Percentiles rank a stretch among this genome's conserved stretches.
Evolutionary conservation across 1,140 invertebrate species (phyloP).

Genomic region (Danaus melanippus): DNA sequence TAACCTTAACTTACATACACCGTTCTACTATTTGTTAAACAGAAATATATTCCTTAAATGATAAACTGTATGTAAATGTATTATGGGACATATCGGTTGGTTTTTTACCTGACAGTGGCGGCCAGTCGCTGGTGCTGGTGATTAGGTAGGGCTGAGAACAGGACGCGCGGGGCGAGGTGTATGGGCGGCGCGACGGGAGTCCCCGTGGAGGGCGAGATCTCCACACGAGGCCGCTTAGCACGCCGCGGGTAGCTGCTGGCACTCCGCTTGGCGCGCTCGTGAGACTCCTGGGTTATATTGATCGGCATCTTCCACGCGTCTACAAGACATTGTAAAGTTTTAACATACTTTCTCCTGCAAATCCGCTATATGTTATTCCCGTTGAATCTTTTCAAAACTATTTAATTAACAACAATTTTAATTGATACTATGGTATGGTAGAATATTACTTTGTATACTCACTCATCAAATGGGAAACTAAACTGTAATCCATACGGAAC

Average conservation of each 20-base stretch:
- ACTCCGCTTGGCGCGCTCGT: conserved; percentile 83
- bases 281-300: conserved; percentile 88
- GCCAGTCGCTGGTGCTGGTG: conserved; percentile 32
- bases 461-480: conserved; percentile 94
- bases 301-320: conserved; percentile 94
- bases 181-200: conserved; percentile 42
- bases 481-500: conserved; percentile 88
- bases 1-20: no score
- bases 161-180: conserved; percentile 73
- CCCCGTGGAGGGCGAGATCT: conserved; percentile 39
- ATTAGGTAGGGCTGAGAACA: conserved; percentile 66
- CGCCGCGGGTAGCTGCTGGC: conserved; percentile 68
- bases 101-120: conserved; percentile 59
- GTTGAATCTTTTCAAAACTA: no score
- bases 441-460: conserved; percentile 49
- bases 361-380: no score
- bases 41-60: no score
- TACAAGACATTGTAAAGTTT: conserved; percentile 41
- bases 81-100: no score
- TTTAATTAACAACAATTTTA: no score
- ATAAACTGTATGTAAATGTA: no score
- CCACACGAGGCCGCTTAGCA: conserved; percentile 70
- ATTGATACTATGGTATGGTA: no score
- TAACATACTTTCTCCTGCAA: no score
- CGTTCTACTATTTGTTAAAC: no score